Conservation (phyloP, 2,113 vertebrate species). For the Erpornis zantholeuca region DNA sequence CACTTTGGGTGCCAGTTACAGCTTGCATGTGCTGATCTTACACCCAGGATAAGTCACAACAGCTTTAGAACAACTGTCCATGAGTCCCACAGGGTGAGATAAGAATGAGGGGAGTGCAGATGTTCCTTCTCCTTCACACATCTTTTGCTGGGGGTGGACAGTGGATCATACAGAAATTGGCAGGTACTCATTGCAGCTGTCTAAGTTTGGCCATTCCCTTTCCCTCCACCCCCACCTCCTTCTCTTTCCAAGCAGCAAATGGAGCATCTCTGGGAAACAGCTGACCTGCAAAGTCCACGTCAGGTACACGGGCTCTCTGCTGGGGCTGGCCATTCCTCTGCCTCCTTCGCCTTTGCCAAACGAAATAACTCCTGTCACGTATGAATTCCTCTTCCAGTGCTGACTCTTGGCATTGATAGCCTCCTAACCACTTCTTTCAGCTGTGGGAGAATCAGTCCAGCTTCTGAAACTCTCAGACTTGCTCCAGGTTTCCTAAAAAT, state of each 20-base stretch:
- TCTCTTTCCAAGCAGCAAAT: constrained; percentile 25
- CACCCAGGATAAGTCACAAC: neutral
- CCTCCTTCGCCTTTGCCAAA: constrained; percentile 16
- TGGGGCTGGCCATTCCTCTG: neutral
- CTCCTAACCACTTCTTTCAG: constrained; percentile 21
- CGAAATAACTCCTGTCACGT: constrained; percentile 1
- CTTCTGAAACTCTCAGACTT: constrained; percentile 21
- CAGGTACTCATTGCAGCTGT: constrained; percentile 7
- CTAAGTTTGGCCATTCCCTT: neutral
- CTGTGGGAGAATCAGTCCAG: neutral
- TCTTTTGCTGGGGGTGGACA: constrained; percentile 31
- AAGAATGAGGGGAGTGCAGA: constrained; percentile 27
- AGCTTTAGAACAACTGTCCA: neutral
- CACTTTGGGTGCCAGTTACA: neutral
- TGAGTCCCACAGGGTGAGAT: neutral
- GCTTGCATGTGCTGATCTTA: neutral
- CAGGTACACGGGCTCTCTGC: constrained; percentile 1
- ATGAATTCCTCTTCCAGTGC: neutral
- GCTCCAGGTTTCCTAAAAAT: neutral
- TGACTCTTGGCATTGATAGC: neutral
- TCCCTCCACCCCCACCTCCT: neutral
- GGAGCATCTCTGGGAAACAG: constrained; percentile 7
- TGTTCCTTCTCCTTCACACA: constrained; percentile 39
- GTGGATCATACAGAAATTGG: constrained; percentile 41
- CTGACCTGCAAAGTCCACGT: neutral